These are phyloP conservation scores for Masnerella sp. DNA, from an alignment of 2,888 invertebrate genomes.

Conservation along the genomic window DNA sequence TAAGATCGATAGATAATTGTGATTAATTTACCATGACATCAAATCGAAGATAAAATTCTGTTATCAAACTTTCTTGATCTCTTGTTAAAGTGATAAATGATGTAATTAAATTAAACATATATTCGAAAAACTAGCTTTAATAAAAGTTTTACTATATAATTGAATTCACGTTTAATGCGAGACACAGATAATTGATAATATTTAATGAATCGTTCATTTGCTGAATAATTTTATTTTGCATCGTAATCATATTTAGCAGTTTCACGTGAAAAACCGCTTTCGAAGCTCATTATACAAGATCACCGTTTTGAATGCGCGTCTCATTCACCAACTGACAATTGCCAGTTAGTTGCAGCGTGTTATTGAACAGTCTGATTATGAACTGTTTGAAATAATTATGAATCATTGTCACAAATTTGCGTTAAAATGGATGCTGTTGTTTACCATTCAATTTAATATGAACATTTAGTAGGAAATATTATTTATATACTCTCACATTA, in stretches of 20 bases:
- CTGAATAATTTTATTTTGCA: too few species aligned
- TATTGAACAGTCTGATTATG: conserved; percentile 44
- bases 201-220: too few species aligned
- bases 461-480: too few species aligned
- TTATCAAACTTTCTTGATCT: too few species aligned
- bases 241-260: not conserved
- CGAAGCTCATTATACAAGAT: not conserved
- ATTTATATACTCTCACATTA: not conserved
- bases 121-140: too few species aligned
- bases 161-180: too few species aligned
- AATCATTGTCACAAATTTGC: conserved; percentile 25
- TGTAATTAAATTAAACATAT: too few species aligned
- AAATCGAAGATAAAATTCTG: too few species aligned
- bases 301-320: conserved; percentile 8
- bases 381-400: conserved; percentile 36
- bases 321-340: conserved; percentile 27
- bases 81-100: too few species aligned
- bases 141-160: too few species aligned
- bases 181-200: too few species aligned
- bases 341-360: conserved; percentile 27
- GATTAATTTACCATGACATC: conserved; percentile 1
- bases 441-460: too few species aligned
- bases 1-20: not conserved
- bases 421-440: conserved; percentile 25
- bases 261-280: not conserved